Conservation (phyloP, 2,888 invertebrate species). For the Nemoura dubitans region DNA sequence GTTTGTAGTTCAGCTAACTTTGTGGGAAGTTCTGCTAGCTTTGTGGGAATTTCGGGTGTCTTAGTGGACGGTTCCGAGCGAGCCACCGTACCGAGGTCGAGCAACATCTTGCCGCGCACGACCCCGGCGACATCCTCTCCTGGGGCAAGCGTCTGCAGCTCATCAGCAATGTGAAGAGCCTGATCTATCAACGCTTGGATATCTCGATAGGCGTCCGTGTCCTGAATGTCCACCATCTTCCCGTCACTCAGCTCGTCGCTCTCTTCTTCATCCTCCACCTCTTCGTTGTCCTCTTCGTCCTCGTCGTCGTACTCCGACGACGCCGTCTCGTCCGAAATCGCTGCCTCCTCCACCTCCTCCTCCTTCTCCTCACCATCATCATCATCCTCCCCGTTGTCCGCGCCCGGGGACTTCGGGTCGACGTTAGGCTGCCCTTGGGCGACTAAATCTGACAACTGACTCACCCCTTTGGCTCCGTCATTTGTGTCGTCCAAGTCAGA, state of each 20-base stretch:
- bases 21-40: no score
- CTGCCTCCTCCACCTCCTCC: not conserved
- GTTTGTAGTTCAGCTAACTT: no score
- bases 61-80: not conserved
- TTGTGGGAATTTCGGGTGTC: no score
- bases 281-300: conserved; percentile 60
- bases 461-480: conserved; percentile 51
- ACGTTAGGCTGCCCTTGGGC: not conserved
- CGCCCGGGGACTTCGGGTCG: conserved; percentile 23
- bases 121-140: not conserved
- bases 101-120: not conserved
- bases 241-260: conserved; percentile 53
- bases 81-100: not conserved
- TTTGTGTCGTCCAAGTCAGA: conserved; percentile 49
- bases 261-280: conserved; percentile 53
- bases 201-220: conserved; percentile 39
- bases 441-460: conserved; percentile 47
- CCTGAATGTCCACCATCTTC: conserved; percentile 32
- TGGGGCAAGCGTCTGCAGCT: conserved; percentile 9
- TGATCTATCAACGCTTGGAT: conserved; percentile 20
- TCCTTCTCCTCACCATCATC: not conserved
- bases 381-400: not conserved
- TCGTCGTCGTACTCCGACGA: conserved; percentile 35
- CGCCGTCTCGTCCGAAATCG: not conserved
- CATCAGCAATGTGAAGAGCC: conserved; percentile 31